Evolutionary conservation across 2,888 invertebrate genomes (phyloP).

Genomic region (Acanthosepion lycidas): DNA sequence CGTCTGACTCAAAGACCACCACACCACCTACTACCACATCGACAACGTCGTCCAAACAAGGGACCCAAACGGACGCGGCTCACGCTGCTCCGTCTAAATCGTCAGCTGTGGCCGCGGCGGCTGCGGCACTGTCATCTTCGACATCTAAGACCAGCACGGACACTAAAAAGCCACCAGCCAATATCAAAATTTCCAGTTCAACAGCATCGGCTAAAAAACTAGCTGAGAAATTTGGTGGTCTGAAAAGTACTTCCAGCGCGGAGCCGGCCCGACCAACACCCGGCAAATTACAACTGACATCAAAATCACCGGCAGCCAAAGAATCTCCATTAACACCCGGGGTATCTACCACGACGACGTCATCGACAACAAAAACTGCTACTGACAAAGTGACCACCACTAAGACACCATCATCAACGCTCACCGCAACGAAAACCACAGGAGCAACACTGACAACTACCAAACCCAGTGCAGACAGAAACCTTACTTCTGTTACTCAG

Average conservation of each 20-base stretch:
- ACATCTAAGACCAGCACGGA: neutral
- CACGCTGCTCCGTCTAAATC: neutral
- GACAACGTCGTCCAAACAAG: neutral
- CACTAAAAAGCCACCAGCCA: constrained; percentile 4
- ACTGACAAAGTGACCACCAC: neutral
- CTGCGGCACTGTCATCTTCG: neutral
- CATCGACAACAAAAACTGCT: neutral
- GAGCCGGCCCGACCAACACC: neutral
- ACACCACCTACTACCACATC: neutral
- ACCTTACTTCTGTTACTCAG: neutral
- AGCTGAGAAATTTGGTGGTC: constrained; percentile 35
- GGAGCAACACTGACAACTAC: neutral
- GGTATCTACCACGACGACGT: neutral
- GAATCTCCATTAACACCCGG: neutral
- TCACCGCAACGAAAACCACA: neutral
- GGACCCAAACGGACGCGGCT: neutral
- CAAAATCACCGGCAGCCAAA: neutral
- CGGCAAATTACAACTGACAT: neutral
- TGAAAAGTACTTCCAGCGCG: neutral
- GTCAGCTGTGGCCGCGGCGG: neutral
- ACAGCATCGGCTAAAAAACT: constrained; percentile 36
- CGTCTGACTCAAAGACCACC: constrained; percentile 14
- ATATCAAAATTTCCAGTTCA: neutral
- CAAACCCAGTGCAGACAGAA: neutral
- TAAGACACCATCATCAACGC: constrained; percentile 41